Evolutionary conservation across 2,797 vertebrate species (phyloP), one percentile per base, ranked within the genome.

Genomic region (Columba guinea): DNA sequence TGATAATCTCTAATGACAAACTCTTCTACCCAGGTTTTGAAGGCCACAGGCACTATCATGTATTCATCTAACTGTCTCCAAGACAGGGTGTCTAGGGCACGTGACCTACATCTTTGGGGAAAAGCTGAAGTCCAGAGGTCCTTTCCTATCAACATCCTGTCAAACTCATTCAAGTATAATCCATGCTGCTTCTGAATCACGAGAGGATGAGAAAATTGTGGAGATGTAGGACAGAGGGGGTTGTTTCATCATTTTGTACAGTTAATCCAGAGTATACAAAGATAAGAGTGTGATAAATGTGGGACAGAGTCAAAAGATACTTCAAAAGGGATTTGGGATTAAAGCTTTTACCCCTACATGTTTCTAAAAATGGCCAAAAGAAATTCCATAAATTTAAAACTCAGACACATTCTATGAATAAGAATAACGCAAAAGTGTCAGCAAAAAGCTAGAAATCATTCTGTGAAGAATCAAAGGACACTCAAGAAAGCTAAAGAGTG

Each of bases 101-200:
- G 3, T 13, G 9, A 32, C 15, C 32, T 26, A 46, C 14, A 4
- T 52, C 49, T 30, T 0, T 14, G 10, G 24, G 32, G 18, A 32
- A 62, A 62, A 51, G 37, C 5, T 67, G 49, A 59, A 8, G 27
- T 71, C n/a, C 44, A 71, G 30, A 85, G 53, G 27, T 85, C 21
- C 32, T 48, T 19, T 44, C 32, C 24, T 39, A 19, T 12, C 11
- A 62, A 17, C 7, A 20, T 70, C 41, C 20, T 34, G 15, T 23
- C 35, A 81, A 39, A 9, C 12, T 71, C n/a, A 51, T 1, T 3
- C 8, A 55, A 63, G 18, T 23, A 22, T n/a, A 56, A 65, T 35
- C 34, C 23, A 7, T 58, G 53, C 16, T 41, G 28, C 5, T 82
- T 78, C 30, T 68, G 58, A 90, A 85, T 53, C 39, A 14, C 15